Conservation (phyloP, 2,113 vertebrate genomes). For the Lamprologus sp. region DNA sequence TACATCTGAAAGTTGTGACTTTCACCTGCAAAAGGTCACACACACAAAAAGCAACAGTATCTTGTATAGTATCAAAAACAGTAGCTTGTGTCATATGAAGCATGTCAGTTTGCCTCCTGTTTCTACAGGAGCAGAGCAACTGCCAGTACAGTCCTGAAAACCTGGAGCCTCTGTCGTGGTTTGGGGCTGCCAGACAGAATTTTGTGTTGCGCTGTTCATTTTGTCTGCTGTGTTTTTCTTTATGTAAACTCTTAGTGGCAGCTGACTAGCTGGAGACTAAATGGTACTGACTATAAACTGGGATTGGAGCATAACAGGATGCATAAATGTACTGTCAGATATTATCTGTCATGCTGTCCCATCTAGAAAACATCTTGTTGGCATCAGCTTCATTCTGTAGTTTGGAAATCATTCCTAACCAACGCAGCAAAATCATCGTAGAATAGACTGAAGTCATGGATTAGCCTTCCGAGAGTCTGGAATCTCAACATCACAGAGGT, state of each 20-base stretch:
- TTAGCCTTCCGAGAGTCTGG: rapidly evolving
- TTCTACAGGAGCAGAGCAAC: neutral
- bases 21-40: neutral
- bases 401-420: neutral
- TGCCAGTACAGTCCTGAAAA: neutral
- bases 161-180: rapidly evolving
- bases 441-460: neutral
- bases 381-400: neutral
- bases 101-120: neutral
- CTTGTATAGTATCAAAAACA: neutral
- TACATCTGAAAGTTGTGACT: neutral
- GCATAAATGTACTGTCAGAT: neutral
- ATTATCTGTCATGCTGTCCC: neutral
- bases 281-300: neutral
- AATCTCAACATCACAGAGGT: rapidly evolving
- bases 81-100: neutral
- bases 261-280: neutral
- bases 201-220: neutral
- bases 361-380: neutral
- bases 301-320: neutral
- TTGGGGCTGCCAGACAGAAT: neutral
- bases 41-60: neutral
- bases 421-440: neutral
- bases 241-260: neutral
- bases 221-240: neutral